These are phyloP conservation scores for Clamator glandarius DNA, from an alignment of 2,797 vertebrate genomes.

Conservation along the genomic window DNA sequence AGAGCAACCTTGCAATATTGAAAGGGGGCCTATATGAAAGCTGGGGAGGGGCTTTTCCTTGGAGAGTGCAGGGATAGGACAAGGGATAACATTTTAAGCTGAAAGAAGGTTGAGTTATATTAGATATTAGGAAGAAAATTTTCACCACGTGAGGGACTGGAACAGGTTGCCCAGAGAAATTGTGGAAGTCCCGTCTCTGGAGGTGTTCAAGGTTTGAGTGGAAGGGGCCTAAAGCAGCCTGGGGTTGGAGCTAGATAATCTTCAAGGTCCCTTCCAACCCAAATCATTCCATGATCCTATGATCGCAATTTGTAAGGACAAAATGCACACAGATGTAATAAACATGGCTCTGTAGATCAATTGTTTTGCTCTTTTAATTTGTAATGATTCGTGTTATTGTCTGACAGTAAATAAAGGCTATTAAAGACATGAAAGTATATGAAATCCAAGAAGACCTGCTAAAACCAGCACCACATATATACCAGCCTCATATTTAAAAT, in stretches of 20 bases:
- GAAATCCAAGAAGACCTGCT: neutral
- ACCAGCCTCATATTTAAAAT: neutral
- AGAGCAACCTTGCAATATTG: too few species aligned
- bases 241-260: neutral
- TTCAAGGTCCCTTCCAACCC: neutral
- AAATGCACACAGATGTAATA: neutral
- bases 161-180: neutral
- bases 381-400: neutral
- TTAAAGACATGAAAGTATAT: neutral
- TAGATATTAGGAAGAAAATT: neutral
- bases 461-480: neutral
- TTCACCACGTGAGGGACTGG: neutral
- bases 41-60: too few species aligned
- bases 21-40: too few species aligned
- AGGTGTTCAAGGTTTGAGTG: neutral
- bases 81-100: too few species aligned
- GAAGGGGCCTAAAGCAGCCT: rapidly evolving
- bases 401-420: too few species aligned
- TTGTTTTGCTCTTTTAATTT: neutral
- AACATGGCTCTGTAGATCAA: neutral
- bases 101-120: neutral
- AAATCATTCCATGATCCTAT: neutral
- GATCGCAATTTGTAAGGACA: neutral
- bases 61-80: too few species aligned
- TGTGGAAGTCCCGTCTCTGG: neutral